Base-by-base conservation (phyloP, 2,113 vertebrate genomes). In the Zosterops borbonicus region DNA sequence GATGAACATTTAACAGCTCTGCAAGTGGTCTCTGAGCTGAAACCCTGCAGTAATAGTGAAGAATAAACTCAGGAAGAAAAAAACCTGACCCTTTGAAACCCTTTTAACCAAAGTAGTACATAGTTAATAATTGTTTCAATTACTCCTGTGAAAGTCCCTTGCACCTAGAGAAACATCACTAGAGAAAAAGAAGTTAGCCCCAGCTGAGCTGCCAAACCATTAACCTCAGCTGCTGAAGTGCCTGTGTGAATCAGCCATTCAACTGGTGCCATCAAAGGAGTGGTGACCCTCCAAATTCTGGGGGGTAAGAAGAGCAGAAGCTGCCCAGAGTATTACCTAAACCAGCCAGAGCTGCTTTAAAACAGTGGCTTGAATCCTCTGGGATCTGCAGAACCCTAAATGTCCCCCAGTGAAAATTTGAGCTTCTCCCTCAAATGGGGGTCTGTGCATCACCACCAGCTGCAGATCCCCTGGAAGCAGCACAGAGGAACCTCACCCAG, bases 1-100 rank as follows among this genome's bases (percentile, higher is more conserved):
- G 33, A 47, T 39, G 75, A 95, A 22, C 20, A 1, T 82, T 65
- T 96, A 87, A 64, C 58, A 83, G 53, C 83, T 93, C 87, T 89
- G 87, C 69, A 90, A 70, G 62, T 10, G 41, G 70, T 90, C 67
- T 85, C 67, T 83, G 85, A 90, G 58, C 49, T 73, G 59, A 44
- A 91, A 58, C 25, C 63, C 55, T 93, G 75, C 37, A 69, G 63
- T 33, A 53, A 59, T 11, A 19, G 44, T 39, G 42, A 83, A 49
- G 29, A 88, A 74, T 58, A 60, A 44, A 33, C 39, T 73, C 42
- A 28, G 65, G 39, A 65, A 77, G 37, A 2, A 55, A 83, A 77
- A 53, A 58, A 3, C 18, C 24, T 50, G 33, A 55, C 11, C 9
- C 23, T 83, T 65, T 83, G 55, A 84, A 92, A 28, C 15, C 24